Evolutionary conservation across 2,888 invertebrate genomes (phyloP).

Genomic region (Himalopsyche kuldschensis): DNA sequence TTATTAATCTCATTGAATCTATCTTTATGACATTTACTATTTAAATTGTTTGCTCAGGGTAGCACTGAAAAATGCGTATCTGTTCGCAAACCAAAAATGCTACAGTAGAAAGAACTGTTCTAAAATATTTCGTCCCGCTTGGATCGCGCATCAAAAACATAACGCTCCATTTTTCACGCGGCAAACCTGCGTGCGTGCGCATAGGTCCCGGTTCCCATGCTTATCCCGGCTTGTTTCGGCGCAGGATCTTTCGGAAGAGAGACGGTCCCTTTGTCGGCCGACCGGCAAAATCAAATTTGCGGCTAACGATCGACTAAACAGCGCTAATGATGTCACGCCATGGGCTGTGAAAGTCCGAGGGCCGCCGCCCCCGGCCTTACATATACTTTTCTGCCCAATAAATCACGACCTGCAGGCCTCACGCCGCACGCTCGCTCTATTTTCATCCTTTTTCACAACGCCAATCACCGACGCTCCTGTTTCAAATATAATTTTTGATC

Average conservation of each 20-base stretch:
- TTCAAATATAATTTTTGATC: background rate
- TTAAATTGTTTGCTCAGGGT: too few species aligned
- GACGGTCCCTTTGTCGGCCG: slow-evolving; percentile 35
- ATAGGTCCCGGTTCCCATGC: slow-evolving; percentile 17
- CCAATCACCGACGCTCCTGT: background rate
- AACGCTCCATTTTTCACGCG: slow-evolving; percentile 25
- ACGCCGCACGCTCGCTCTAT: background rate
- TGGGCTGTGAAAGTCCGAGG: slow-evolving; percentile 30
- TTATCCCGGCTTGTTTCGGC: slow-evolving; percentile 17
- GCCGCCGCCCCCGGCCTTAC: slow-evolving; percentile 8
- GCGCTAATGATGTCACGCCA: slow-evolving; percentile 45
- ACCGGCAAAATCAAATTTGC: slow-evolving; percentile 38
- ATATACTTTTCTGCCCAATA: background rate
- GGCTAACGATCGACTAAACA: slow-evolving; percentile 36
- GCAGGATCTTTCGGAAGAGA: background rate
- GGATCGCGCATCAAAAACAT: background rate
- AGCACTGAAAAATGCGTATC: too few species aligned
- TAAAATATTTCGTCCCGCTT: background rate
- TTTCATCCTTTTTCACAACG: background rate
- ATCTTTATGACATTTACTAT: too few species aligned
- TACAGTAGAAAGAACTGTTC: too few species aligned
- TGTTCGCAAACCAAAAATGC: too few species aligned
- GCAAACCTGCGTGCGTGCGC: slow-evolving; percentile 23
- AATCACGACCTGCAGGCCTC: slow-evolving; percentile 17
- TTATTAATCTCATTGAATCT: too few species aligned